Evolutionary conservation across 1,140 invertebrate species (phyloP), one percentile per base, ranked within the genome.

Genomic region (Himalopsyche phryganea): DNA sequence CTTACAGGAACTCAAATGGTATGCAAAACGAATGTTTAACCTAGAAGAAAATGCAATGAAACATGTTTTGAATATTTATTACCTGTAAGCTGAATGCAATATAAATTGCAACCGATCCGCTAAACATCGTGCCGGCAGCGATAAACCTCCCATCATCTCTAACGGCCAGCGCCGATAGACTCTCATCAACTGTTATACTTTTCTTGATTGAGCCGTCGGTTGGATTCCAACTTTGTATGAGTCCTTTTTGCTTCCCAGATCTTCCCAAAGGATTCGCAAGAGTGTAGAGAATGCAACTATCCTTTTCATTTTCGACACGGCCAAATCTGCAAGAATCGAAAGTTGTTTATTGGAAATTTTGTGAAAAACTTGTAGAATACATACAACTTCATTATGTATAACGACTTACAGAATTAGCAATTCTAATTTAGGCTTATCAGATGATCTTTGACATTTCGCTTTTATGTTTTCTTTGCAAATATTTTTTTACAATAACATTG

Each of bases 51-150:
- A n/a, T n/a, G n/a, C n/a, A n/a, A n/a, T n/a, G n/a, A n/a, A n/a
- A n/a, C n/a, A n/a, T n/a, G n/a, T n/a, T n/a, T n/a, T n/a, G n/a
- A n/a, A n/a, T n/a, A n/a, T n/a, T n/a, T n/a, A n/a, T n/a, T 69
- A 93, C 90, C 84, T 92, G 89, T 67, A 98, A 80, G 80, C 90
- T 97, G 74, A 95, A 97, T 23, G 91, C 87, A 50, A 95, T 85
- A 67, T 92, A 94, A 65, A 98, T 90, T 53, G 90, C 85, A 6
- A 98, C 89, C 68, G 86, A 90, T 42, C 94, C 94, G 52, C 87
- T 89, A 65, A 90, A 91, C 89, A 96, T 94, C 17, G 91, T 95
- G 5, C 94, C 95, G 11, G 95, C 84, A 55, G 91, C 94, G 1
- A 97, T 80, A 73, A 92, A 98, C 65, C 88, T 81, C 0, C 94